Percentiles rank a stretch among this genome's conserved stretches.
phyloP scores from a whole-genome alignment of 2,113 vertebrate species.

The Passer domesticus region DNA sequence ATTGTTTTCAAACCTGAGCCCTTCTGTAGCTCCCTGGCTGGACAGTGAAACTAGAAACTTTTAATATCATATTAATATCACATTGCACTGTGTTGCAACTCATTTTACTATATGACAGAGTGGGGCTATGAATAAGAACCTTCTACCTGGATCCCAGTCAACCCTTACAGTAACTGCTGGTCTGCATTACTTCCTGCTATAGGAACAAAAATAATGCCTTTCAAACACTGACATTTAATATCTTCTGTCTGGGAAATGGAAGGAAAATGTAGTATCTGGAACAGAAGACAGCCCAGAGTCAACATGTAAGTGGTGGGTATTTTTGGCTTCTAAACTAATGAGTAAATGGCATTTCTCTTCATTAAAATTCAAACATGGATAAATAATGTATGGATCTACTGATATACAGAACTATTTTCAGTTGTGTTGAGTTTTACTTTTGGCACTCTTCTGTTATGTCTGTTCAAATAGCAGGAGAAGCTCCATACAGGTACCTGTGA shows the following conservation, averaged over 20 bases:
- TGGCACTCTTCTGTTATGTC: neutral
- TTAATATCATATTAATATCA: neutral
- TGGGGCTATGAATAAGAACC: neutral
- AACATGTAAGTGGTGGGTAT: neutral
- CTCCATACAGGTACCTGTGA: neutral
- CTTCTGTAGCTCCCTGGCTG: neutral
- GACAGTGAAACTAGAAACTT: neutral
- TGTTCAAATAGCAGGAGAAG: neutral
- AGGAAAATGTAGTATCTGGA: neutral
- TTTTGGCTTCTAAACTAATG: constrained; percentile 15
- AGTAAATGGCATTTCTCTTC: constrained; percentile 3
- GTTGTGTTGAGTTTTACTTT: neutral
- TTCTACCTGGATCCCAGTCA: constrained; percentile 17
- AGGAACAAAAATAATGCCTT: constrained; percentile 27
- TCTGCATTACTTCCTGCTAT: constrained; percentile 16
- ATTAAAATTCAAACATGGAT: constrained; percentile 36
- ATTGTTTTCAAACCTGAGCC: neutral
- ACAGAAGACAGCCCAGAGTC: constrained; percentile 29
- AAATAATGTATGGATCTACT: constrained; percentile 30
- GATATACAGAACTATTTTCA: neutral
- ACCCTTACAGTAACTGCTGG: constrained; percentile 21
- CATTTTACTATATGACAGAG: neutral
- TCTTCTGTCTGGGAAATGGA: constrained; percentile 7
- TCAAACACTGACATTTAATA: constrained; percentile 11
- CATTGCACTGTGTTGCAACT: neutral